These are phyloP conservation scores for Zaprionus nigranus DNA, from an alignment of 1,140 invertebrate species.

Conservation along the genomic window DNA sequence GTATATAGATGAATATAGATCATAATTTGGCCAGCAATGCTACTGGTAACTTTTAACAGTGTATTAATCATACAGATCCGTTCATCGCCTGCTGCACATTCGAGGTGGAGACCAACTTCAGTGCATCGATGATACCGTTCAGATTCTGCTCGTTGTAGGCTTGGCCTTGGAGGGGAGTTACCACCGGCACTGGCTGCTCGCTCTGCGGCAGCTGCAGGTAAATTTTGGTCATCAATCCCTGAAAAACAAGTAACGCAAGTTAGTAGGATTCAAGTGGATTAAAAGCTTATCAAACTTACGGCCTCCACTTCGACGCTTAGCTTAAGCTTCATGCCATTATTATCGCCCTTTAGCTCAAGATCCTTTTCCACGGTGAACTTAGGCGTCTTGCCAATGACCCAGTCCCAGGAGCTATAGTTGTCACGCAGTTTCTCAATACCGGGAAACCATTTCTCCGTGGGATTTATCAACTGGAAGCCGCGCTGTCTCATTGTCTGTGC, in stretches of 20 bases:
- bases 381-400: slow-evolving; percentile 95
- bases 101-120: slow-evolving; percentile 75
- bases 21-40: slow-evolving; percentile 5
- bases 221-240: slow-evolving; percentile 80
- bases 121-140: slow-evolving; percentile 72
- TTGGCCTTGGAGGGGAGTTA: slow-evolving; percentile 72
- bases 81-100: slow-evolving; percentile 84
- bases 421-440: slow-evolving; percentile 88
- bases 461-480: slow-evolving; percentile 94
- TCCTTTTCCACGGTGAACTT: slow-evolving; percentile 89
- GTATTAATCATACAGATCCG: slow-evolving; percentile 63
- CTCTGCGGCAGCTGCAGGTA: slow-evolving; percentile 66
- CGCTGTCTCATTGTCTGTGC: slow-evolving; percentile 88
- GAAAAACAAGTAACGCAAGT: neutral
- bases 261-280: neutral
- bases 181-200: slow-evolving; percentile 75
- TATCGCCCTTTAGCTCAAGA: slow-evolving; percentile 72
- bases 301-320: slow-evolving; percentile 76
- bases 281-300: slow-evolving; percentile 40
- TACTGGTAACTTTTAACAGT: slow-evolving; percentile 39
- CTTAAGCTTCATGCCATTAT: slow-evolving; percentile 70
- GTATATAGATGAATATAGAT: slow-evolving; percentile 27
- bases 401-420: slow-evolving; percentile 92
- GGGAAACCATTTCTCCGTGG: slow-evolving; percentile 94
- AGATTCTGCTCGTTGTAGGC: slow-evolving; percentile 78